Evolutionary conservation across 2,888 invertebrate genomes (phyloP).

Genomic region (Morinoia aosen): DNA sequence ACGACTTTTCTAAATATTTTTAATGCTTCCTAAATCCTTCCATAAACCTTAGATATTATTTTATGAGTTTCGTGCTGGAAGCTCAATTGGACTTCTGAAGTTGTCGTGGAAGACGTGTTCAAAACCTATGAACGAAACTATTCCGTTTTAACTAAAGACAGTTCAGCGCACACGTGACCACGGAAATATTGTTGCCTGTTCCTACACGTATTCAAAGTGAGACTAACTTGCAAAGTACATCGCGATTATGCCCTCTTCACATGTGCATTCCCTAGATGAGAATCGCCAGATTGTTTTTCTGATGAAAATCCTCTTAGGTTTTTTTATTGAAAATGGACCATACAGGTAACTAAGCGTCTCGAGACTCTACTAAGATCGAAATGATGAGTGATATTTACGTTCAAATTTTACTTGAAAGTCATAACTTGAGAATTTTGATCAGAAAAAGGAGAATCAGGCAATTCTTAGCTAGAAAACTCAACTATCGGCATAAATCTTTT

Average conservation of each 20-base stretch:
- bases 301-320: too few relatives aligned
- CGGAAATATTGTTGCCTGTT: neutral
- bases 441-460: too few relatives aligned
- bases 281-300: too few relatives aligned
- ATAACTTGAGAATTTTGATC: too few relatives aligned
- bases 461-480: neutral
- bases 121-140: neutral
- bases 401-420: too few relatives aligned
- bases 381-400: too few relatives aligned
- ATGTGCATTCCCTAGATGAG: neutral
- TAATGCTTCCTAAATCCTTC: neutral
- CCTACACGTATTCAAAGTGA: neutral
- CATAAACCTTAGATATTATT: neutral
- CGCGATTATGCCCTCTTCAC: neutral
- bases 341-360: too few relatives aligned
- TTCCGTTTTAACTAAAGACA: neutral
- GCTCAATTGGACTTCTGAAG: conserved; percentile 34
- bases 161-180: neutral
- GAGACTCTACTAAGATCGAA: too few relatives aligned
- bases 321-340: too few relatives aligned
- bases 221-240: neutral
- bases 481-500: neutral
- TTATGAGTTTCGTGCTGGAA: conserved; percentile 36
- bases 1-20: neutral
- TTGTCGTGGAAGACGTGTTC: conserved; percentile 39